These are phyloP conservation scores for Labia minor DNA, from an alignment of 2,888 invertebrate genomes.

Conservation along the genomic window DNA sequence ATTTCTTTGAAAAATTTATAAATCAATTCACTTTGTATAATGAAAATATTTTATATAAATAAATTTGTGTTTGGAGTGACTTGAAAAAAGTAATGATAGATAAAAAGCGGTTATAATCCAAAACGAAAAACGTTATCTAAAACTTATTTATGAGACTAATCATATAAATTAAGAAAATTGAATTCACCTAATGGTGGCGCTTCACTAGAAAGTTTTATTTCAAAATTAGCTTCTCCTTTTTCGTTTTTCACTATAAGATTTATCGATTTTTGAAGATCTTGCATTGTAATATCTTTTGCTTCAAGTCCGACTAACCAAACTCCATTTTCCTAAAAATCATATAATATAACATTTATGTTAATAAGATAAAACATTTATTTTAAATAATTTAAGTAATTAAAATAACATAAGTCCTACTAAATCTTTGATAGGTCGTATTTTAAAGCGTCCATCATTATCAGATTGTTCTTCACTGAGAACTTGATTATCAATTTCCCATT, in stretches of 20 bases:
- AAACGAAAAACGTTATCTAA: too few species aligned
- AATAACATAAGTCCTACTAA: constrained; percentile 22
- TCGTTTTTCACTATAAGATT: neutral
- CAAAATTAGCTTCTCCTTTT: neutral
- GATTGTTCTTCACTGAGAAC: constrained; percentile 42
- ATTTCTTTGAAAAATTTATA: too few species aligned
- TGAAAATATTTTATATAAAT: too few species aligned
- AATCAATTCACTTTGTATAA: too few species aligned
- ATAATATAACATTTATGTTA: neutral
- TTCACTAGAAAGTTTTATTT: neutral
- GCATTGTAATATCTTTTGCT: neutral
- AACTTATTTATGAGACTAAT: too few species aligned
- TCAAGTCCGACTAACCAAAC: neutral
- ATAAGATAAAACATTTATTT: neutral
- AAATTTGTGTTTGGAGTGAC: too few species aligned
- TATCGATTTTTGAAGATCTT: neutral
- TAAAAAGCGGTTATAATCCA: too few species aligned
- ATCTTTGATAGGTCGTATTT: constrained; percentile 27
- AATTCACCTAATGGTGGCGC: neutral
- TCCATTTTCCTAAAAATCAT: neutral
- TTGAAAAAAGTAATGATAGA: too few species aligned
- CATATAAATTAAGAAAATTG: neutral
- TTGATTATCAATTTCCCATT: constrained; percentile 54
- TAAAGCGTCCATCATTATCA: constrained; percentile 40
- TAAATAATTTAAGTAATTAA: neutral